Conservation (phyloP, 2,113 vertebrate genomes). For the Pedetes capensis region DNA sequence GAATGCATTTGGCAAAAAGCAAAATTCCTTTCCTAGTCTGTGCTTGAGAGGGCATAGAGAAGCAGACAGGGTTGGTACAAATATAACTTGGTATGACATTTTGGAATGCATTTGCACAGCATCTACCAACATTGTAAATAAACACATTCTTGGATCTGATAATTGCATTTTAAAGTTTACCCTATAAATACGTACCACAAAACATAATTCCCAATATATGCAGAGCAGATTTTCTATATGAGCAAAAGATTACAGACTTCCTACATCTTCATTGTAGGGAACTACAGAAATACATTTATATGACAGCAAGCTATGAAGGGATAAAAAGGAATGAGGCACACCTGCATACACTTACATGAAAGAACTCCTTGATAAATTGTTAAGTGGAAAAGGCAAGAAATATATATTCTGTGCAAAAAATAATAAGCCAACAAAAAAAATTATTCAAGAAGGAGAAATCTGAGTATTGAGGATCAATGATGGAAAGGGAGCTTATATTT, state of each 20-base stretch:
- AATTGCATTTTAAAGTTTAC: neutral
- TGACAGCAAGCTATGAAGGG: neutral
- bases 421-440: no score
- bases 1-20: neutral
- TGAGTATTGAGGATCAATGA: neutral
- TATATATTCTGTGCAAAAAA: neutral
- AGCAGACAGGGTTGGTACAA: neutral
- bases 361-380: neutral
- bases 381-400: neutral
- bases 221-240: neutral
- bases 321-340: neutral
- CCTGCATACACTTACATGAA: neutral
- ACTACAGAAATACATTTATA: neutral
- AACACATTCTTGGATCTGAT: neutral
- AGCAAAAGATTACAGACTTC: neutral
- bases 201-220: no score
- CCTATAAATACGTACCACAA: neutral
- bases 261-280: neutral
- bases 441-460: neutral
- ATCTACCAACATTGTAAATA: neutral
- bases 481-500: neutral
- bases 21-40: neutral
- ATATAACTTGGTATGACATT: neutral
- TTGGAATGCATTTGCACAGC: neutral
- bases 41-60: fast-evolving